Evolutionary conservation across 2,797 vertebrate genomes (phyloP).

Genomic region (Muraenolepis orangiensis): DNA sequence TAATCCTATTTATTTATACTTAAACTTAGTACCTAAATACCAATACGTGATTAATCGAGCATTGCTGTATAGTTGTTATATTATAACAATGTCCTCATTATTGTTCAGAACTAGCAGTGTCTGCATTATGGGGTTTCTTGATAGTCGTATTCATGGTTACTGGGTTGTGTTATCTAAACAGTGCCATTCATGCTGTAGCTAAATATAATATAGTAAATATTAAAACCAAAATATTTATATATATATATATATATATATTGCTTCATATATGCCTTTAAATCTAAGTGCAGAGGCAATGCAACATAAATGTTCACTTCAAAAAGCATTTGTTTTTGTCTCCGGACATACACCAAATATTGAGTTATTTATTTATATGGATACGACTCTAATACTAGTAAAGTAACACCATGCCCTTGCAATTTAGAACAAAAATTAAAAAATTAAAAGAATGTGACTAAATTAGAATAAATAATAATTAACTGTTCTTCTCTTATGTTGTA

Average conservation of each 20-base stretch:
- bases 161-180: background rate
- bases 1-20: background rate
- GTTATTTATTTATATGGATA: too few relatives aligned
- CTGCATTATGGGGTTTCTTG: background rate
- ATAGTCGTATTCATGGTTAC: background rate
- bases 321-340: background rate
- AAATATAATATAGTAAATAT: background rate
- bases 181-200: too few relatives aligned
- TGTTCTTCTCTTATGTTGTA: background rate
- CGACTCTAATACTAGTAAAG: too few relatives aligned
- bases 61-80: background rate
- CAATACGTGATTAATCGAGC: background rate
- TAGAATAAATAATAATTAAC: too few relatives aligned
- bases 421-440: too few relatives aligned
- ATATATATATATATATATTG: background rate
- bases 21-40: background rate
- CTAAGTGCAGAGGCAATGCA: background rate
- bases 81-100: background rate
- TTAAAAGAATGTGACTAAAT: too few relatives aligned
- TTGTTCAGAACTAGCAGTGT: background rate
- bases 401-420: too few relatives aligned
- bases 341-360: background rate
- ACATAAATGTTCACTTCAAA: background rate
- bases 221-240: background rate
- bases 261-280: background rate